Base-by-base conservation (phyloP, 2,888 invertebrate genomes). In the Ariolimax columbianus region DNA sequence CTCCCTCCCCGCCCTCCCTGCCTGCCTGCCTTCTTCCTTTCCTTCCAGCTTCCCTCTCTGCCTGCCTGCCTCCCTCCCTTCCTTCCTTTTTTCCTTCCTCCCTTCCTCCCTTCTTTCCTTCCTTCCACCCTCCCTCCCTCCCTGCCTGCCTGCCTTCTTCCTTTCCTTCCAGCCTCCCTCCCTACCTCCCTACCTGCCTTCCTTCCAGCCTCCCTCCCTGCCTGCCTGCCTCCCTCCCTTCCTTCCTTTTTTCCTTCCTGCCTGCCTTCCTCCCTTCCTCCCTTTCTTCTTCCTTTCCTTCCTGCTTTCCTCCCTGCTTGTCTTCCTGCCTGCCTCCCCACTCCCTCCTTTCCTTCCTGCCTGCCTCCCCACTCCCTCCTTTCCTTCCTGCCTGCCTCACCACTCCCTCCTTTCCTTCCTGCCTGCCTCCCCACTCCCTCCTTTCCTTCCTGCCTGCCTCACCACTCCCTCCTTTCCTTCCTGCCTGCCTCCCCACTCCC, bases 71-170 rank as follows among this genome's bases (percentile, higher is more conserved):
- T 14, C 47, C 47, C 47, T 14, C 47, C 47, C 47, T 14, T 14
- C 47, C 9, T 14, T 14, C 47, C 47, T 6, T 14, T 47, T 14
- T 14, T 14, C 47, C 47, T 14, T 14, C 47, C 47, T 14, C 47
- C 47, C 47, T 14, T 14, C 47, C 47, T 14, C 47, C 47, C 47
- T 14, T 14, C 70, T 23, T 38, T 23, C 40, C 47, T 47, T 23
- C 70, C 81, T 70, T 23, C 51, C 51, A 30, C 23, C 51, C 70
- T 47, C 47, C 70, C 70, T 47, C 47, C 51, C 47, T 70, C 70
- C 51, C 51, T 47, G 17, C 51, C 81, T 47, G 1, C 51, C 36
- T 38, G 4, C 36, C 36, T 30, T 23, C 33, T 23, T 23, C 36
- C 33, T 23, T 11, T 19, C 36, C 19, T 30, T 23, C 19, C 11